Percentiles rank a stretch among this genome's conserved stretches.
Evolutionary conservation across 2,113 vertebrate species (phyloP).

Genomic region (Lophochroa leadbeateri): DNA sequence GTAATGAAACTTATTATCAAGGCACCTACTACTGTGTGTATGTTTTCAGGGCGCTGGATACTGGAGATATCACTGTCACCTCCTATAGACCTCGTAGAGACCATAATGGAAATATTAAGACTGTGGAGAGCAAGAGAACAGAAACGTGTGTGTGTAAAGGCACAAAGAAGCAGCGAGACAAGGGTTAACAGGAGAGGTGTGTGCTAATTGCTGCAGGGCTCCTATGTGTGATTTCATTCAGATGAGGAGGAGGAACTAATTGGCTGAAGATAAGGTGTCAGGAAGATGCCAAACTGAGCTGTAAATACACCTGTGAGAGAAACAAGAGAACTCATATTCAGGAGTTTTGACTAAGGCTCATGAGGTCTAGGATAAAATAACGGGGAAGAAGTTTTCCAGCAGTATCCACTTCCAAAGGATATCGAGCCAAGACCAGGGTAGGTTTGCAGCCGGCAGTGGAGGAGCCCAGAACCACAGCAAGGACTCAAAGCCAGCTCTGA

Average conservation of each 20-base stretch:
- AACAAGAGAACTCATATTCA: not conserved
- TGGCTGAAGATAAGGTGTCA: not conserved
- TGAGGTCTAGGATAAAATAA: not conserved
- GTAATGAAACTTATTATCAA: not conserved
- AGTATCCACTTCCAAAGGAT: not conserved
- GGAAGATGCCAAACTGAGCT: not conserved
- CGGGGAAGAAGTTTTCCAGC: not conserved
- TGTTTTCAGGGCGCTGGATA: not conserved
- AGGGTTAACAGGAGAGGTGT: not conserved
- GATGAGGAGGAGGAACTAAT: not conserved
- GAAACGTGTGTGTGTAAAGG: not conserved
- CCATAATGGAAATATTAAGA: not conserved
- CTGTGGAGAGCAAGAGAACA: not conserved
- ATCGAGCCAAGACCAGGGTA: not conserved
- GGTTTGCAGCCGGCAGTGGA: not conserved
- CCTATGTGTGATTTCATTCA: not conserved
- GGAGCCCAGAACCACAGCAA: not conserved
- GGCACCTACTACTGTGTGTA: not conserved
- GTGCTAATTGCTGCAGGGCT: not conserved
- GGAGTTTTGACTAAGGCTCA: not conserved
- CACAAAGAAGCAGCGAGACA: not conserved
- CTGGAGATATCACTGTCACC: not conserved
- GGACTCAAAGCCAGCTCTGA: not conserved
- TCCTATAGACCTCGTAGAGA: not conserved
- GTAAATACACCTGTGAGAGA: not conserved